These are phyloP conservation scores for Gryon sp. DNA, from an alignment of 1,140 invertebrate genomes.

Conservation along the genomic window DNA sequence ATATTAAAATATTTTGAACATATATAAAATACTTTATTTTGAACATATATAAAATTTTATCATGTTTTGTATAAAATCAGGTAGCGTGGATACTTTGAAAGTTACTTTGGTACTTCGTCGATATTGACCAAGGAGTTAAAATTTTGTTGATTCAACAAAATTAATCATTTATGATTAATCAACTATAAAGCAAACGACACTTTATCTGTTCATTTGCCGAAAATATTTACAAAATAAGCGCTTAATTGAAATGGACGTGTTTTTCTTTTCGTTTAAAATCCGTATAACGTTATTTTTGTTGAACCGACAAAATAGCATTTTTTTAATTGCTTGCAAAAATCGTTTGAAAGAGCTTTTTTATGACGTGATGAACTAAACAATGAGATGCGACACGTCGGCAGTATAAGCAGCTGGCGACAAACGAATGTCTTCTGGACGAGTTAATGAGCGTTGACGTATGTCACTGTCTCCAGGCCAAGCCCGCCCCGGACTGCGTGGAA, in stretches of 20 bases:
- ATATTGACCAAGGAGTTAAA: constrained; percentile 6
- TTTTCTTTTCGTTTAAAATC: too few species aligned
- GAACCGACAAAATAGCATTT: constrained; percentile 32
- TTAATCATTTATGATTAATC: background rate
- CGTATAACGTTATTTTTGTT: constrained; percentile 26
- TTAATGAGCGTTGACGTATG: constrained; percentile 69
- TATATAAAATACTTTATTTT: constrained; percentile 3
- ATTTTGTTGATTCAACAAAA: constrained; percentile 38
- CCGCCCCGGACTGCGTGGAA: constrained; percentile 78
- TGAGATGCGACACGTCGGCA: constrained; percentile 63
- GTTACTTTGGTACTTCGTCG: constrained; percentile 20
- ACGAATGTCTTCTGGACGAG: constrained; percentile 64
- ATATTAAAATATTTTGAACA: constrained; percentile 30
- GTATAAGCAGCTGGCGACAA: constrained; percentile 66
- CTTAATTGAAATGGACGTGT: too few species aligned
- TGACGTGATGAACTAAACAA: constrained; percentile 57
- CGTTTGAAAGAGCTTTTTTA: background rate
- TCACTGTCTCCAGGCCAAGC: constrained; percentile 84
- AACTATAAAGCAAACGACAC: too few species aligned
- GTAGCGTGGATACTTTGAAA: constrained; percentile 34
- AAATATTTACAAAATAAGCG: constrained; percentile 2
- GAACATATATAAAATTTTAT: constrained; percentile 40
- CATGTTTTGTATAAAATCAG: constrained; percentile 42
- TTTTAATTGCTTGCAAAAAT: constrained; percentile 2
- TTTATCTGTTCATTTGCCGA: background rate